Evolutionary conservation across 1,140 invertebrate species (phyloP).

Genomic region (Rhagoletis zephyria): DNA sequence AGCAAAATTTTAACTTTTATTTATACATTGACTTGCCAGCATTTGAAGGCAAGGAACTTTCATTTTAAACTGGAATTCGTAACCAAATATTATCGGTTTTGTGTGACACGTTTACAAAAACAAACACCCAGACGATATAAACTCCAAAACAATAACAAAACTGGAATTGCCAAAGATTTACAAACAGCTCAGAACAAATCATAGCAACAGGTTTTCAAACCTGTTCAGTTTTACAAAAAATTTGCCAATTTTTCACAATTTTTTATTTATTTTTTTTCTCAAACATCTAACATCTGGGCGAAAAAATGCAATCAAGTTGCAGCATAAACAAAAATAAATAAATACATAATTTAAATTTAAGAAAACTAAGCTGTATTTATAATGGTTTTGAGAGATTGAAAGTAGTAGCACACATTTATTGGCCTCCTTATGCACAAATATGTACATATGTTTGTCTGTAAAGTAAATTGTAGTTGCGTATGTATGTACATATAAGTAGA

Average conservation of each 20-base stretch:
- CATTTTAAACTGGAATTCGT: neutral
- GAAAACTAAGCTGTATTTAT: too few species aligned
- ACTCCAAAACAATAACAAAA: neutral
- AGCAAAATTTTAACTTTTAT: neutral
- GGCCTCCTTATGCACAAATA: too few species aligned
- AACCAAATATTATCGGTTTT: neutral
- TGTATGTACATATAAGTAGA: neutral
- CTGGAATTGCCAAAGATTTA: neutral
- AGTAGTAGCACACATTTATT: too few species aligned
- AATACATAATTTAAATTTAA: too few species aligned
- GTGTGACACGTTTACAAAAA: neutral
- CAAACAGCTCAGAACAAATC: neutral
- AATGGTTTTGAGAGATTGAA: too few species aligned
- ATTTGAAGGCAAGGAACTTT: conserved; percentile 11
- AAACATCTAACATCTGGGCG: too few species aligned
- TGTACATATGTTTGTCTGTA: too few species aligned
- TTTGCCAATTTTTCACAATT: too few species aligned
- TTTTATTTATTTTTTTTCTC: too few species aligned
- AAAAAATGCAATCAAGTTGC: too few species aligned
- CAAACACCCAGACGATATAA: neutral
- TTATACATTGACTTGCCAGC: neutral
- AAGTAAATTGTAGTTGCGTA: neutral
- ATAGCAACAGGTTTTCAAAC: conserved; percentile 1
- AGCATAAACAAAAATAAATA: too few species aligned
- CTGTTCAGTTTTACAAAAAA: neutral